Evolutionary conservation across 2,797 vertebrate species (phyloP).

Genomic region (Arremon aurantiirostris): DNA sequence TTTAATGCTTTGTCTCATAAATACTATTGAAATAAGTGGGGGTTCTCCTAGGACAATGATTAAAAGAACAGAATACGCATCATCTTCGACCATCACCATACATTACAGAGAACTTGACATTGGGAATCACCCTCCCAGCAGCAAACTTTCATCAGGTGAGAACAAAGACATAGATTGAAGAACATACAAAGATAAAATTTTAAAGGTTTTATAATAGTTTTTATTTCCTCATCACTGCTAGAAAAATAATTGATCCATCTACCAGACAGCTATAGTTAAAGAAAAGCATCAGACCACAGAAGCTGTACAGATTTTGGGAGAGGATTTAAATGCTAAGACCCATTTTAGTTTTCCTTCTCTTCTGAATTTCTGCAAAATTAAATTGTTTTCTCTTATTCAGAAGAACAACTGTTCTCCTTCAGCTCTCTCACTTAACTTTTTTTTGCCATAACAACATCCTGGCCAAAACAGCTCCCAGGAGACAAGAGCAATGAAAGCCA

Average conservation of each 20-base stretch:
- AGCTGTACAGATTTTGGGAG: background rate
- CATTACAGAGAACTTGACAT: background rate
- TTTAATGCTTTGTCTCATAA: background rate
- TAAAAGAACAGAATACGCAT: background rate
- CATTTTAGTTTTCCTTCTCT: background rate
- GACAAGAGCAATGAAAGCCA: constrained; percentile 12
- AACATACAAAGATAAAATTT: background rate
- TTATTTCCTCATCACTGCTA: background rate
- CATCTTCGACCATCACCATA: background rate
- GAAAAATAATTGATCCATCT: background rate
- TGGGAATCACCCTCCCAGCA: too few relatives aligned
- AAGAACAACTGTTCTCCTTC: background rate
- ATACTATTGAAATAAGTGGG: background rate
- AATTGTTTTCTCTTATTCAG: background rate
- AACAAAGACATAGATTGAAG: background rate
- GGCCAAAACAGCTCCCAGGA: background rate
- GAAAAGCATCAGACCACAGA: background rate
- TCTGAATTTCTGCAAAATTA: background rate
- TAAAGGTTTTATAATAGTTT: background rate
- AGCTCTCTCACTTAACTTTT: background rate
- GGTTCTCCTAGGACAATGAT: background rate
- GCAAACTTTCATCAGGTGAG: too few relatives aligned
- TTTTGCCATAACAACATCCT: background rate
- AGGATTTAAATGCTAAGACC: background rate
- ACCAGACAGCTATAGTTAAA: background rate